Base-by-base conservation (phyloP, 2,797 vertebrate species). In the Urosaurus nigricauda region DNA sequence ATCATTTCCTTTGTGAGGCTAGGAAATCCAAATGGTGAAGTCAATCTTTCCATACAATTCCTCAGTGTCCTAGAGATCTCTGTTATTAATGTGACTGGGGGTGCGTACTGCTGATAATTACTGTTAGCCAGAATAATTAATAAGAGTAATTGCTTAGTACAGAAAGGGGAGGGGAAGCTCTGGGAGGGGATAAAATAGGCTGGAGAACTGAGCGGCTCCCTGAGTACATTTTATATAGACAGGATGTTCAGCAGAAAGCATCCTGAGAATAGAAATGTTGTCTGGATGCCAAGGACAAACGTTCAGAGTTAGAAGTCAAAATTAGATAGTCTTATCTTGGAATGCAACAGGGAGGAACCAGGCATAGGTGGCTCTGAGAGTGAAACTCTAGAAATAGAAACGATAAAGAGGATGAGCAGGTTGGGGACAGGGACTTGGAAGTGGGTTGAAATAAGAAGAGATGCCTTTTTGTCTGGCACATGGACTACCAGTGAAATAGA, bases 121-220 rank as follows among this genome's bases (percentile, higher is more conserved):
- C 97, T 96, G 96, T 96, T 97, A 95, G 96, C 96, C 95, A 93
- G 96, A 97, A 97, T 97, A 97, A 97, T 97, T 97, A 97, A 97
- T 97, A 97, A 97, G 96, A 97, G 96, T 97, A 97, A 97, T 97
- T 97, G 96, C 97, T 96, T 94, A 70, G 95, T 95, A 94, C 95
- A 94, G 95, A 96, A 96, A 97, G 94, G 95, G 95, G 95, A 96
- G 94, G 92, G 91, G 92, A 96, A 96, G 96, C 96, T 96, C 95
- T 95, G 97, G 96, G 96, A 96, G 91, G 93, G 95, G 95, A 95
- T 96, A 95, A 95, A 96, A 92, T 95, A 95, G 94, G 91, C 93
- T 95, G 87, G 94, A 96, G 95, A 95, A 96, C 90, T 90, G 92
- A 95, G 95, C 96, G 95, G 92, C 95, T 97, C 97, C 96, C 97